A percentile compares a stretch with the other conserved stretches of the same genome.
These are phyloP conservation scores for Drosophila fungiperda DNA, from an alignment of 2,888 invertebrate species.

Conservation along the genomic window DNA sequence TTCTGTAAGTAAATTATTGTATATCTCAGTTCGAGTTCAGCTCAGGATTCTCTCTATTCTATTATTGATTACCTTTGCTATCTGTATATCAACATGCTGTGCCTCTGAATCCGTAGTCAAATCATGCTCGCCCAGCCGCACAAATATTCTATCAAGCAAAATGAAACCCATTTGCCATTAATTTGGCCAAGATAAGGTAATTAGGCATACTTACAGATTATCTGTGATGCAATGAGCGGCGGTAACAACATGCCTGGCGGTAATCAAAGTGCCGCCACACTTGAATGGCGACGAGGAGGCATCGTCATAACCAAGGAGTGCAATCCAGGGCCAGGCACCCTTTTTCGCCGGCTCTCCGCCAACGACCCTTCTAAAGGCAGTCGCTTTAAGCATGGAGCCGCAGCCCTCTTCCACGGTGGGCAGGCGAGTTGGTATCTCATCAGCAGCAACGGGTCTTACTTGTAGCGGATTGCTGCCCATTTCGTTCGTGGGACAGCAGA, in stretches of 20 bases:
- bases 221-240: slow-evolving; percentile 83
- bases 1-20: slow-evolving; percentile 47
- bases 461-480: slow-evolving; percentile 23
- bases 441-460: neutral
- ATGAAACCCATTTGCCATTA: neutral
- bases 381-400: slow-evolving; percentile 87
- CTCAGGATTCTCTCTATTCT: neutral
- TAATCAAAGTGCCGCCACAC: slow-evolving; percentile 86
- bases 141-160: slow-evolving; percentile 78
- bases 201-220: slow-evolving; percentile 74
- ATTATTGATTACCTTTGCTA: slow-evolving; percentile 84
- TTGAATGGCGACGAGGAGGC: slow-evolving; percentile 83
- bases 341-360: slow-evolving; percentile 89
- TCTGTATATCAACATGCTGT: slow-evolving; percentile 87
- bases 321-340: slow-evolving; percentile 93
- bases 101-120: slow-evolving; percentile 87
- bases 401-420: slow-evolving; percentile 86
- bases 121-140: slow-evolving; percentile 92
- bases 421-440: slow-evolving; percentile 74
- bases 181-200: neutral
- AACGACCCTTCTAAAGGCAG: slow-evolving; percentile 88
- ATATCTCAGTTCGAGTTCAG: too few species aligned
- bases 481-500: slow-evolving; percentile 79
- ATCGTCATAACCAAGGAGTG: slow-evolving; percentile 89
- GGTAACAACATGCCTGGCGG: slow-evolving; percentile 89